Evolutionary conservation across 2,888 invertebrate species (phyloP).

Genomic region (Eumerus sabulonum): DNA sequence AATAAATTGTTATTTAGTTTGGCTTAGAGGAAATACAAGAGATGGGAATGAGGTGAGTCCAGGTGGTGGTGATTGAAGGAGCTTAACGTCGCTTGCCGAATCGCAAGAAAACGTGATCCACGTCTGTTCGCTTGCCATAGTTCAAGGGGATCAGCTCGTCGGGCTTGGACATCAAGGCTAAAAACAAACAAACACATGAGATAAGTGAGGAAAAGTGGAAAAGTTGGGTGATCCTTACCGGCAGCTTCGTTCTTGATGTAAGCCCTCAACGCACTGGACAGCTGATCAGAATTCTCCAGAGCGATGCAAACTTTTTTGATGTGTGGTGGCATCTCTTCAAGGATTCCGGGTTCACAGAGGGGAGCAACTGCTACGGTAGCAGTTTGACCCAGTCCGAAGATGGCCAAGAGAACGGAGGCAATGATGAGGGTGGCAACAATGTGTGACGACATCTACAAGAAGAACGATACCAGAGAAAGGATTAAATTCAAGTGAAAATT

Average conservation of each 20-base stretch:
- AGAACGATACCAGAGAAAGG: background rate
- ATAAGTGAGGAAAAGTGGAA: too few relatives aligned
- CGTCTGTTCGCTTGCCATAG: slow-evolving; percentile 91
- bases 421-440: slow-evolving; percentile 72
- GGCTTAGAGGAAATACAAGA: slow-evolving; percentile 66
- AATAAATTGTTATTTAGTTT: slow-evolving; percentile 25
- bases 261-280: slow-evolving; percentile 76
- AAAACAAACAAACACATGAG: slow-evolving; percentile 12
- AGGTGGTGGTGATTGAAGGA: slow-evolving; percentile 8
- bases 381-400: slow-evolving; percentile 70
- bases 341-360: slow-evolving; percentile 81
- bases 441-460: slow-evolving; percentile 75
- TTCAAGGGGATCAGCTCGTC: slow-evolving; percentile 78
- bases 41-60: slow-evolving; percentile 32
- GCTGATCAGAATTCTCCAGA: slow-evolving; percentile 78
- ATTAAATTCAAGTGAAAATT: too few relatives aligned
- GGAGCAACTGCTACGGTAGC: slow-evolving; percentile 79
- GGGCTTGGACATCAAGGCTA: slow-evolving; percentile 76
- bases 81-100: slow-evolving; percentile 89
- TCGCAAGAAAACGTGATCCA: slow-evolving; percentile 93
- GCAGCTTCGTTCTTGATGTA: slow-evolving; percentile 79
- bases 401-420: slow-evolving; percentile 70
- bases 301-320: slow-evolving; percentile 82
- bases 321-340: slow-evolving; percentile 82
- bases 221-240: slow-evolving; percentile 72